Percentiles rank a stretch among this genome's conserved stretches.
Evolutionary conservation across 1,140 invertebrate species (phyloP).

Genomic region (Microplitis demolitor): DNA sequence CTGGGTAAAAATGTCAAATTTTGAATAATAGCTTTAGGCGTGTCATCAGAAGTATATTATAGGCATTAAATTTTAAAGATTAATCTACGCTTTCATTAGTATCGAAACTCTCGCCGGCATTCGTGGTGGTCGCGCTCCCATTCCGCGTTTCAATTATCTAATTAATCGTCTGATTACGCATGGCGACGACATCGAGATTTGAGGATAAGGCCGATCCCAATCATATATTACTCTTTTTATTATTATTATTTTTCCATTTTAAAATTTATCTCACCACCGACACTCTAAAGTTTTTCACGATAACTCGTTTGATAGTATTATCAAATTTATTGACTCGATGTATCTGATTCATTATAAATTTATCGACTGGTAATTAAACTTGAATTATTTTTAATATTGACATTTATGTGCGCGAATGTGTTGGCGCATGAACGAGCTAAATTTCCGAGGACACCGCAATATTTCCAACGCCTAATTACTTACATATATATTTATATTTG

Average conservation of each 20-base stretch:
- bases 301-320: constrained; percentile 3
- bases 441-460: too few relatives aligned
- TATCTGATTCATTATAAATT: neutral
- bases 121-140: constrained; percentile 23
- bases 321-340: constrained; percentile 7
- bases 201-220: constrained; percentile 16
- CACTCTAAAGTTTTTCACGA: neutral
- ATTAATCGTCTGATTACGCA: constrained; percentile 28
- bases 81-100: constrained; percentile 47
- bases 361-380: neutral
- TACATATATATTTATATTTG: neutral
- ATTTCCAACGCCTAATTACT: too few relatives aligned
- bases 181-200: constrained; percentile 19
- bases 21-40: constrained; percentile 4
- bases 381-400: neutral
- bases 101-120: constrained; percentile 24
- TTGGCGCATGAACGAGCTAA: too few relatives aligned
- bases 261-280: neutral
- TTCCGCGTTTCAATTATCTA: constrained; percentile 27
- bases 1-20: neutral
- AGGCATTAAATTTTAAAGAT: constrained; percentile 46
- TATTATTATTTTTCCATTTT: neutral
- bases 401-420: neutral
- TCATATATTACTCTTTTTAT: neutral
- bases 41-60: constrained; percentile 35